Evolutionary conservation across 2,113 vertebrate genomes (phyloP).

Genomic region (Trogon surrucura): DNA sequence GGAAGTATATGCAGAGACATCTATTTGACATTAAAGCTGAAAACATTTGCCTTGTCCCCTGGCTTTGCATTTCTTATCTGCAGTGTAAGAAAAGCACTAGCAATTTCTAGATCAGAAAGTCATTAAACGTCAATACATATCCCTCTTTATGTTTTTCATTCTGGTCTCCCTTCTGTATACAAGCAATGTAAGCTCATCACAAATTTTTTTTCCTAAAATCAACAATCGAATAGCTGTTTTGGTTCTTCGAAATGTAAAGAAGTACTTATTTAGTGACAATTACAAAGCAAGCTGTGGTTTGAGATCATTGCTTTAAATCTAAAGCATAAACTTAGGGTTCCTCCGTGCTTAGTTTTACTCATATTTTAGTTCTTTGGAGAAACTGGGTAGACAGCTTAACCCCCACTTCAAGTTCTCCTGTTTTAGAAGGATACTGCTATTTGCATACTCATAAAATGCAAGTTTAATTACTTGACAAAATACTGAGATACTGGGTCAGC

Average conservation of each 20-base stretch:
- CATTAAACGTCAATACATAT: not conserved
- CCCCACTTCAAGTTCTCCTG: not conserved
- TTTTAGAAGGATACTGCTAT: not conserved
- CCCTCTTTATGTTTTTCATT: not conserved
- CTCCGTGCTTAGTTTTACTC: not conserved
- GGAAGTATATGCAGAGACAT: not conserved
- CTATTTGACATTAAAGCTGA: not conserved
- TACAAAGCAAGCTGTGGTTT: not conserved
- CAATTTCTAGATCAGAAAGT: not conserved
- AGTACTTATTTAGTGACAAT: not conserved
- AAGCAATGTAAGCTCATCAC: rapidly evolving
- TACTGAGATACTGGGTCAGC: not conserved
- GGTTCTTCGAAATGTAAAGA: not conserved
- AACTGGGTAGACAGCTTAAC: not conserved
- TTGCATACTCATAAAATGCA: not conserved
- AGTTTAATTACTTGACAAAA: not conserved
- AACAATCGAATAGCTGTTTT: not conserved
- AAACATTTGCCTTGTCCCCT: not conserved
- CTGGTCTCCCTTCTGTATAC: not conserved
- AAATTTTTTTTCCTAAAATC: not conserved
- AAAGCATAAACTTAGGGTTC: not conserved
- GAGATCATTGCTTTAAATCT: not conserved
- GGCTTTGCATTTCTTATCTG: not conserved
- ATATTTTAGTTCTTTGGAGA: not conserved
- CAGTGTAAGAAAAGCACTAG: not conserved